Evolutionary conservation across 2,888 invertebrate species (phyloP).

Genomic region (Acholoe squamosa): DNA sequence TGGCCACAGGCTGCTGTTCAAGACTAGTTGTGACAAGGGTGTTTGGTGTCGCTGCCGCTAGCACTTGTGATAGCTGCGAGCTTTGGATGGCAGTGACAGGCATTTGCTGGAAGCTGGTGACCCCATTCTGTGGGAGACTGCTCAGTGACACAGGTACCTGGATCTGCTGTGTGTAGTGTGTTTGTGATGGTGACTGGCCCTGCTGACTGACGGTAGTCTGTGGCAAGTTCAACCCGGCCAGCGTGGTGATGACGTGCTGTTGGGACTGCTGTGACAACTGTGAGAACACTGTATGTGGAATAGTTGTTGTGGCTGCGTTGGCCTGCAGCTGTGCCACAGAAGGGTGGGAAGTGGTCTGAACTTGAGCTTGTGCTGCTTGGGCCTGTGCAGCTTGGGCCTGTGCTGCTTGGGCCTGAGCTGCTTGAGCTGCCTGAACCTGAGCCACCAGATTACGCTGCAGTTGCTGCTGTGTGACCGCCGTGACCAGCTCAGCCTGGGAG

Average conservation of each 20-base stretch:
- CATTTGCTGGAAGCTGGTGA: constrained; percentile 38
- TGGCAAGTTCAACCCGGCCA: not conserved
- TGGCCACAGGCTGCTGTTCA: constrained; percentile 46
- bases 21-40: constrained; percentile 29
- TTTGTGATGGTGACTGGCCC: not conserved
- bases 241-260: constrained; percentile 49
- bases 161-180: constrained; percentile 43
- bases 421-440: constrained; percentile 55
- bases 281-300: constrained; percentile 30
- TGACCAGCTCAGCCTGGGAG: constrained; percentile 37
- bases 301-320: not conserved
- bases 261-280: constrained; percentile 22
- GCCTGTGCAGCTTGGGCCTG: constrained; percentile 55
- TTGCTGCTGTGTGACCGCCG: constrained; percentile 44
- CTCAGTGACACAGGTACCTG: constrained; percentile 47
- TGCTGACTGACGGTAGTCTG: constrained; percentile 16
- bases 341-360: not conserved
- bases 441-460: constrained; percentile 54
- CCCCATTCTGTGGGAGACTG: constrained; percentile 23
- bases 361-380: constrained; percentile 13
- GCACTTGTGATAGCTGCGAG: constrained; percentile 49
- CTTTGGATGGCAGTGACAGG: constrained; percentile 20
- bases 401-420: constrained; percentile 50
- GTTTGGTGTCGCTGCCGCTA: constrained; percentile 37
- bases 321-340: not conserved